Conservation (phyloP, 2,113 vertebrate genomes). For the Psilopogon haemacephalus region DNA sequence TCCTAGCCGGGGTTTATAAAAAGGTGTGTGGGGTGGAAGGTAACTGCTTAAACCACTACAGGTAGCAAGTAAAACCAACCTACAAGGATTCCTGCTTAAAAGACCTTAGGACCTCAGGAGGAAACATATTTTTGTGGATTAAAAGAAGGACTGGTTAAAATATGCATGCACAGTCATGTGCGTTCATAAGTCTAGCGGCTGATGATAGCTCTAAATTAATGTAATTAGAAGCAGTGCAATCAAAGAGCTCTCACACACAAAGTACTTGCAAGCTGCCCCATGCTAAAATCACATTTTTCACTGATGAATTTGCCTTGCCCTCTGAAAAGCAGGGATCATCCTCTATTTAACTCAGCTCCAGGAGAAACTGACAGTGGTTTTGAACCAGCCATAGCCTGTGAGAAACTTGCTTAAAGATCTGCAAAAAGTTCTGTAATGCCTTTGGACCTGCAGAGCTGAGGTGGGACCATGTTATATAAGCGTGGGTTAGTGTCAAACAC, state of each 20-base stretch:
- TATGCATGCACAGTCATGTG: not conserved
- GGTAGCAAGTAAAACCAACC: not conserved
- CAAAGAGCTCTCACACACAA: not conserved
- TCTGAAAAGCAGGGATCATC: not conserved
- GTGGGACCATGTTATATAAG: not conserved
- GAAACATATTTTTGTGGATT: not conserved
- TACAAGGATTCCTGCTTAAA: not conserved
- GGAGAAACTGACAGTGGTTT: not conserved
- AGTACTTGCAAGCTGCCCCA: not conserved
- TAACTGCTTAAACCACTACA: too few relatives aligned
- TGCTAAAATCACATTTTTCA: not conserved
- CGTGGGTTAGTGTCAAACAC: not conserved
- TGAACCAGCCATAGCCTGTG: not conserved
- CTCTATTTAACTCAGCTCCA: not conserved
- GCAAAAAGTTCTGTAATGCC: not conserved
- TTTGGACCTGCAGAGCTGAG: rapidly evolving
- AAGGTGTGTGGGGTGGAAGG: too few relatives aligned
- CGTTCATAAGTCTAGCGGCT: not conserved
- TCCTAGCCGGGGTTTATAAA: too few relatives aligned
- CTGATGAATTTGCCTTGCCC: not conserved
- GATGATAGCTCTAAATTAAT: not conserved
- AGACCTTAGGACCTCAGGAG: not conserved
- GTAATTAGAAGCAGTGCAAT: not conserved
- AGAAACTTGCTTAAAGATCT: not conserved
- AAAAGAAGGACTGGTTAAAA: not conserved